Evolutionary conservation across 2,888 invertebrate species (phyloP).

Genomic region (Malthinus seriepunctatus): DNA sequence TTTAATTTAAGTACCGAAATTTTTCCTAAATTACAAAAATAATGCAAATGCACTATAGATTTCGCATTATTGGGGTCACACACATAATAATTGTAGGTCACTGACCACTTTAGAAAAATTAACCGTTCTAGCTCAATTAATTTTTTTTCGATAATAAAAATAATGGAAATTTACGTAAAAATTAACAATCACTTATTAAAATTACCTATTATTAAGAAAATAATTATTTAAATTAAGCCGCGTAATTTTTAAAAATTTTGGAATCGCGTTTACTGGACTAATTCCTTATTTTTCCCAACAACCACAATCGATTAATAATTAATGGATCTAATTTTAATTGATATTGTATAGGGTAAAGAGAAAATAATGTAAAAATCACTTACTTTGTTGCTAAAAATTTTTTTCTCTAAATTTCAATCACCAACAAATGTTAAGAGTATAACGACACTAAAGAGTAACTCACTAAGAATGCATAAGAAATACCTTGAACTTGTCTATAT

Average conservation of each 20-base stretch:
- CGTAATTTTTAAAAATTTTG: too few relatives aligned
- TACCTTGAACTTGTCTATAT: conserved; percentile 84
- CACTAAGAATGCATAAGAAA: conserved; percentile 57
- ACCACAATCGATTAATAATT: too few relatives aligned
- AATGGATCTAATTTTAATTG: too few relatives aligned
- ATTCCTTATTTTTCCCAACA: too few relatives aligned
- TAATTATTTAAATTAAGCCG: too few relatives aligned
- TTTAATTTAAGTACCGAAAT: neutral
- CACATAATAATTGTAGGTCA: conserved; percentile 35
- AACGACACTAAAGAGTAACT: conserved; percentile 40
- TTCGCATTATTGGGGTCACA: conserved; percentile 36
- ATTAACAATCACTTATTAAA: neutral
- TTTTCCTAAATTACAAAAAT: neutral
- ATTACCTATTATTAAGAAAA: too few relatives aligned
- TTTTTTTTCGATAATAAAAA: neutral
- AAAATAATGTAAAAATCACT: conserved; percentile 10
- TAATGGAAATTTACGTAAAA: neutral
- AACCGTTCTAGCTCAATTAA: conserved; percentile 11
- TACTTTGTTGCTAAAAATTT: neutral
- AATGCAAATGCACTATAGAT: conserved; percentile 14
- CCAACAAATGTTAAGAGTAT: conserved; percentile 15
- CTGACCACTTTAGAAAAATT: conserved; percentile 26
- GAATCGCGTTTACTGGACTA: too few relatives aligned
- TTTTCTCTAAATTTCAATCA: conserved; percentile 7
- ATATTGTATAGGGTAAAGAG: too few relatives aligned